Evolutionary conservation across 2,113 vertebrate genomes (phyloP), one percentile per base, ranked within the genome.

Genomic region (Ciconia maguari): DNA sequence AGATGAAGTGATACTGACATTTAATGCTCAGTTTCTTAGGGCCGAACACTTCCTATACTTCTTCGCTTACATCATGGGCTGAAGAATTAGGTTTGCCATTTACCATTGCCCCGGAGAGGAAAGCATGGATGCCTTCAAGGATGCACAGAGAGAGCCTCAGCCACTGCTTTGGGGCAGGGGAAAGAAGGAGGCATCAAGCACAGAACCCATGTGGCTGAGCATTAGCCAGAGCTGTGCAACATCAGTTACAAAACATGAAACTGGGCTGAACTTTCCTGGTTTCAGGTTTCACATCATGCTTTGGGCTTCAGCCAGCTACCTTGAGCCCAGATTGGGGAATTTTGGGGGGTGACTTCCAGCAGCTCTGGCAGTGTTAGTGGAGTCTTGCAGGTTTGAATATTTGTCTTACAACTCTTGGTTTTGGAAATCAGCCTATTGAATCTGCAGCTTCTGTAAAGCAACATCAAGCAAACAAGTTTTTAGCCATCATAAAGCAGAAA

Each of bases 241-340:
- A 24, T 5, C 65, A 27, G 72, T 95, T 96, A 92, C 95, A 95
- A 96, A 61, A 96, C 85, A 87, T 38, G 95, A 95, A 96, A 96
- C 95, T 26, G 89, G 91, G 85, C 72, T 93, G 57, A 93, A 87
- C 95, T 76, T 66, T 2, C 64, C 87, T 12, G 81, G 85, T 93
- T 95, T 93, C 95, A 68, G 62, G 34, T 90, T 91, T 87, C 91
- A 66, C 72, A 70, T 58, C 91, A 36, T 6, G 46, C 57, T 80
- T 55, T 87, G 93, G 76, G 69, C 54, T 61, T 24, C 62, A 64
- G 85, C 86, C 92, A 94, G 77, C 5, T 20, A 16, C 62, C 69
- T 65, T 10, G 10, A 81, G 78, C 89, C 66, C 1, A 0, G 38
- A 21, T 34, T 6, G 18, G 26, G 42, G 42, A 77, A 27, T 57